Conservation (phyloP, 2,888 invertebrate genomes). For the Drosophila nr. perissopoda region DNA sequence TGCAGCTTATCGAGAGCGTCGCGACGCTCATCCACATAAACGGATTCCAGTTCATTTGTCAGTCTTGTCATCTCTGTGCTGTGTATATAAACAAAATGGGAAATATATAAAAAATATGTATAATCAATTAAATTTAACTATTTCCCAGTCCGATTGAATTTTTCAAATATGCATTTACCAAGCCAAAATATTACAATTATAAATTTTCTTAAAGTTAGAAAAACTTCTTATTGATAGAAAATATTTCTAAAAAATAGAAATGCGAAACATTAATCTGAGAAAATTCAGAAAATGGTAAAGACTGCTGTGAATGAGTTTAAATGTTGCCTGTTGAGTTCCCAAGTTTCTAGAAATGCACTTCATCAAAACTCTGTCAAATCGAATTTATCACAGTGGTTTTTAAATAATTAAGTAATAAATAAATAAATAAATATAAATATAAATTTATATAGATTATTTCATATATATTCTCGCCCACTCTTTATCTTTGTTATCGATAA, state of each 20-base stretch:
- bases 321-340: background rate
- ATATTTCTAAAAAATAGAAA: background rate
- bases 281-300: background rate
- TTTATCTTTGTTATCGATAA: background rate
- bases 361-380: background rate
- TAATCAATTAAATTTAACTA: background rate
- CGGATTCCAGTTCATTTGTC: conserved; percentile 87
- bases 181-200: too few relatives aligned
- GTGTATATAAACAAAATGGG: background rate
- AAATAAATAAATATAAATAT: rapidly evolving
- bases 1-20: conserved; percentile 87
- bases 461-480: background rate
- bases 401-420: too few relatives aligned
- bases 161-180: background rate
- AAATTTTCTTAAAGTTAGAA: too few relatives aligned
- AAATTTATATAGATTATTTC: too few relatives aligned
- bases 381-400: background rate
- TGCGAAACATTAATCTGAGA: too few relatives aligned
- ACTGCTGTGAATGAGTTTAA: background rate
- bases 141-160: too few relatives aligned
- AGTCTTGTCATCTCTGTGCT: conserved; percentile 88
- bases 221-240: background rate
- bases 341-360: background rate
- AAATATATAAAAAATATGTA: too few relatives aligned
- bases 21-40: conserved; percentile 87